Conservation (phyloP, 92 coral and sea anemone genomes). For the Diadumene lineata region DNA sequence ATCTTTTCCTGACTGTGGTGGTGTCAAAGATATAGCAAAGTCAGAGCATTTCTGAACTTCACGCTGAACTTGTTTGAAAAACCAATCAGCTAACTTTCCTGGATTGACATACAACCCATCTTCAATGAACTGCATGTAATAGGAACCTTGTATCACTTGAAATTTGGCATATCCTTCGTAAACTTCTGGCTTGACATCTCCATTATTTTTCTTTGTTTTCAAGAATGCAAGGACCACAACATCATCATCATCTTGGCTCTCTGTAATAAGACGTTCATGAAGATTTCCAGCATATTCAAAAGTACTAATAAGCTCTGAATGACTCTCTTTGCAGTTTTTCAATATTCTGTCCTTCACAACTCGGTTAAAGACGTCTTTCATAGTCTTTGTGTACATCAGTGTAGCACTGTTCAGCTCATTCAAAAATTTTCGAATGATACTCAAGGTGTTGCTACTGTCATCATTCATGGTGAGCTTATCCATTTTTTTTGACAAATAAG, state of each 20-base stretch:
- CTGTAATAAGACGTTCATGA: slow-evolving; percentile 51
- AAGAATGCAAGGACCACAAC: slow-evolving; percentile 43
- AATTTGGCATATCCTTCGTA: slow-evolving; percentile 32
- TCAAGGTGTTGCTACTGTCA: not conserved
- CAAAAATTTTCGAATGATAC: slow-evolving; percentile 15
- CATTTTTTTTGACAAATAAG: not conserved
- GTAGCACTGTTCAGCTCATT: slow-evolving; percentile 39
- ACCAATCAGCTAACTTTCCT: slow-evolving; percentile 55
- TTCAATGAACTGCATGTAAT: slow-evolving; percentile 34
- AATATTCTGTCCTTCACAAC: slow-evolving; percentile 39
- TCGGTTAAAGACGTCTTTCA: slow-evolving; percentile 45
- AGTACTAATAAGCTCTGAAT: slow-evolving; percentile 39
- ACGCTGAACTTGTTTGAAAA: slow-evolving; percentile 28
- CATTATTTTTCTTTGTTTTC: slow-evolving; percentile 25
- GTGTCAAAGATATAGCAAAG: slow-evolving; percentile 2
- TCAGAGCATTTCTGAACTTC: slow-evolving; percentile 7
- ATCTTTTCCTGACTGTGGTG: slow-evolving; percentile 9
- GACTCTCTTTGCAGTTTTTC: slow-evolving; percentile 34
- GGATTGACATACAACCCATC: slow-evolving; percentile 42
- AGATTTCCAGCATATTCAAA: slow-evolving; percentile 67
- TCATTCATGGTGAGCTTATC: slow-evolving; percentile 14
- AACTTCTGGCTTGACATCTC: slow-evolving; percentile 24
- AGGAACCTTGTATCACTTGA: slow-evolving; percentile 22
- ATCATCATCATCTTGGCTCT: slow-evolving; percentile 53
- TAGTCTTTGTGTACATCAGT: slow-evolving; percentile 35